Base-by-base conservation (phyloP, 2,888 invertebrate species). In the Arctia plantaginis region DNA sequence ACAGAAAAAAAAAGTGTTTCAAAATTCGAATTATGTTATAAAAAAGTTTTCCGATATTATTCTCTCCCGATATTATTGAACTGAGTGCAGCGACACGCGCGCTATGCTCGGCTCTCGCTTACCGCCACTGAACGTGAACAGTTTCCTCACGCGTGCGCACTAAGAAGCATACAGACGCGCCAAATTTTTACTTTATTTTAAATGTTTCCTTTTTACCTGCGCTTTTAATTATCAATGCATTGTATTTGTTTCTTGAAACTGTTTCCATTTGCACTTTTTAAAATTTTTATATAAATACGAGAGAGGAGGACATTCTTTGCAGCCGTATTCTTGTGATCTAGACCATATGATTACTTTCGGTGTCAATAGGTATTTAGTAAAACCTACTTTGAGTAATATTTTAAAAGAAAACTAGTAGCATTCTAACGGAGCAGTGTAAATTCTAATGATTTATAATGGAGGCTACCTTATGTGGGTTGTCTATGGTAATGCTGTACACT, bases 141-240 rank as follows among this genome's bases (percentile, higher is more conserved):
- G 76, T 76, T 73, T 71, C 70, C 73, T 77, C 71, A 82, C 83
- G 85, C 89, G 76, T 89, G 88, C 87, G 88, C 88, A 80, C 72
- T 72, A 71, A 71, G 75, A 75, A 51, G 72, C 77, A 67, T 70
- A 71, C 79, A 79, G 78, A 80, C 80, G 79, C 66, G 71, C 77
- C 71, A 79, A 85, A 83, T 81, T 44, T 27, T 51, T 62, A 77
- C 74, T 86, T 87, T 87, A 87, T 86, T 87, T 88, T 84, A 88
- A 87, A 85, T 80, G 72, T 78, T 81, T 83, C 79, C 72, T 75
- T 80, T 78, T 82, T 84, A 86, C 86, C 88, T 87, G 84, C 76
- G 84, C 76, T 85, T 85, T 83, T 81, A 84, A 81, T 87, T 79
- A 83, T 75, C 51, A 74, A 72, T 79, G 79, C 85, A 85, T 73